phyloP scores from a whole-genome alignment of 2,797 vertebrate species.

The Rhynchonycteris naso region DNA sequence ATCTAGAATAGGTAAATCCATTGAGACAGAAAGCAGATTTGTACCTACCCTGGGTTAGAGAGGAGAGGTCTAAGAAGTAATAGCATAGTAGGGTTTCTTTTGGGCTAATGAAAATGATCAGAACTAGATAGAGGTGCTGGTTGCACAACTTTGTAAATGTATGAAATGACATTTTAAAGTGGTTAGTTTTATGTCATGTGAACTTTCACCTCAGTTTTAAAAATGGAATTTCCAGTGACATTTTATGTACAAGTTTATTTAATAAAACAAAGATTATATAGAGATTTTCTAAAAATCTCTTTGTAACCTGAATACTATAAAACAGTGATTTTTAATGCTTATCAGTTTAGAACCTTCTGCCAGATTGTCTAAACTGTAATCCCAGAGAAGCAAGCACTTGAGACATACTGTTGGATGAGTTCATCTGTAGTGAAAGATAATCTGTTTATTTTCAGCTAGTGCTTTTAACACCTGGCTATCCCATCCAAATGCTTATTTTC shows the following conservation, averaged over 20 bases:
- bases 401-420: neutral
- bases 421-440: neutral
- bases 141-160: neutral
- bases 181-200: neutral
- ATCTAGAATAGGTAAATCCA: neutral
- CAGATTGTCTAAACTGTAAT: neutral
- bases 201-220: neutral
- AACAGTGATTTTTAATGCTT: neutral
- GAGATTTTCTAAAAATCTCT: neutral
- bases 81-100: neutral
- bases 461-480: neutral
- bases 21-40: neutral
- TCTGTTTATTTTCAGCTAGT: neutral
- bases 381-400: neutral
- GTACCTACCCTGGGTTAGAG: neutral
- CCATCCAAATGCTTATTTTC: neutral
- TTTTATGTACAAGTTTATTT: neutral
- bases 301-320: neutral
- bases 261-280: neutral
- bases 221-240: neutral
- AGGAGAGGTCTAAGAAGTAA: too few species aligned
- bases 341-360: neutral
- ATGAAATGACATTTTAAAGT: neutral
- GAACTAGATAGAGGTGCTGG: neutral
- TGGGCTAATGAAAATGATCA: neutral